A percentile compares a stretch with the other conserved stretches of the same genome.
These are phyloP conservation scores for Ceramica pisi DNA, from an alignment of 2,888 invertebrate genomes.

Conservation along the genomic window DNA sequence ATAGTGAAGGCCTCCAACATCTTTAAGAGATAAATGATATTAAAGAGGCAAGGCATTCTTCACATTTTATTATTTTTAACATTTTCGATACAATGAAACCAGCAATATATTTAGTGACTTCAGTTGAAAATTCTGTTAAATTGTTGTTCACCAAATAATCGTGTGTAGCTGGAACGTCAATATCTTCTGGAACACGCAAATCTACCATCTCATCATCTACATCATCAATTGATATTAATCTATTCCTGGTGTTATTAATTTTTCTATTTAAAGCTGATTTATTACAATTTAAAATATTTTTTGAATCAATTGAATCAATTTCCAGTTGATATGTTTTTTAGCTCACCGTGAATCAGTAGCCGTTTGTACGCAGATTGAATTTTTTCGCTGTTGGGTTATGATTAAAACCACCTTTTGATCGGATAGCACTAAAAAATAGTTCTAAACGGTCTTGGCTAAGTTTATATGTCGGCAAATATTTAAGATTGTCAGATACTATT, in stretches of 20 bases:
- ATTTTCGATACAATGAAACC: constrained; percentile 26
- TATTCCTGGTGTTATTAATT: background rate
- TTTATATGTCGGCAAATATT: constrained; percentile 27
- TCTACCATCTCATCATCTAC: background rate
- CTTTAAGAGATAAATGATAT: constrained; percentile 4
- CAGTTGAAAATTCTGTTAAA: constrained; percentile 16
- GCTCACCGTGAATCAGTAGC: no score
- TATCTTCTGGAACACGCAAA: constrained; percentile 21
- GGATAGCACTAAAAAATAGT: constrained; percentile 43
- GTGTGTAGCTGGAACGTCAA: constrained; percentile 6
- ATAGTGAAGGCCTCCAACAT: constrained; percentile 17
- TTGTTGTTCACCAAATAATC: background rate
- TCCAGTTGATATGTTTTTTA: no score
- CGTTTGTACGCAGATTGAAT: no score
- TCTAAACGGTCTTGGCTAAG: constrained; percentile 52
- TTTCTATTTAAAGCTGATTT: background rate
- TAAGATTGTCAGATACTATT: background rate
- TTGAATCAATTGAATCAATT: constrained; percentile 7
- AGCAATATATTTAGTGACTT: constrained; percentile 26
- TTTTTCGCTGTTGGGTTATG: background rate
- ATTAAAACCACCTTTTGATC: no score
- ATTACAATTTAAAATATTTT: constrained; percentile 1
- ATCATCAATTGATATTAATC: background rate
- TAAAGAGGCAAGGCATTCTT: constrained; percentile 15
- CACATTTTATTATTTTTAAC: constrained; percentile 20